phyloP scores from a whole-genome alignment of 2,113 vertebrate genomes.

The Promerops cafer region DNA sequence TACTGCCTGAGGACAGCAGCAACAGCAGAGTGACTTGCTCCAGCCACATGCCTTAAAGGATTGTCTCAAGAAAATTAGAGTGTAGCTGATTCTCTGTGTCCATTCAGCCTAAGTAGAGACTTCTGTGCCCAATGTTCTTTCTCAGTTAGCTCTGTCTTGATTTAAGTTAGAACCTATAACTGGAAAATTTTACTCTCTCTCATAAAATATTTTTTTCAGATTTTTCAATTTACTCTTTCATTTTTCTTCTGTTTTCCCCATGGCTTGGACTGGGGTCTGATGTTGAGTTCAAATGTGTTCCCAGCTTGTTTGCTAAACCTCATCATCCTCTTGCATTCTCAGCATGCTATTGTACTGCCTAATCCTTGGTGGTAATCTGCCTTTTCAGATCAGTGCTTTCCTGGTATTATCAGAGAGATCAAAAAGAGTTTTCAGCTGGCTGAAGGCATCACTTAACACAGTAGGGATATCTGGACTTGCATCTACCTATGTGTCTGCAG shows the following conservation, averaged over 20 bases:
- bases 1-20: conserved; percentile 47
- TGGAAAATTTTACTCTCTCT: background rate
- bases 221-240: background rate
- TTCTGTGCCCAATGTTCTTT: background rate
- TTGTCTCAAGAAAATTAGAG: conserved; percentile 44
- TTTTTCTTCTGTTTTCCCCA: background rate
- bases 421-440: conserved; percentile 52
- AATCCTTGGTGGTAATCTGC: conserved; percentile 60
- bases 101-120: background rate
- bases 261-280: background rate
- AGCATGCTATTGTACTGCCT: conserved; percentile 56
- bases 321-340: conserved; percentile 45
- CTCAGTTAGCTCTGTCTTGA: background rate
- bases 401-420: conserved; percentile 62
- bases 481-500: conserved; percentile 12
- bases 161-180: background rate
- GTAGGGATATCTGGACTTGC: conserved; percentile 3
- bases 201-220: background rate
- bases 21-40: conserved; percentile 20
- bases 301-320: conserved; percentile 40
- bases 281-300: conserved; percentile 24
- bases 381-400: conserved; percentile 64
- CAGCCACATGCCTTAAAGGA: conserved; percentile 44
- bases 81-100: background rate
- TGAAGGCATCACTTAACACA: conserved; percentile 45